Percentiles rank a stretch among this genome's conserved stretches.
These are phyloP conservation scores for Scopus umbretta DNA, from an alignment of 2,113 vertebrate genomes.

Conservation along the genomic window DNA sequence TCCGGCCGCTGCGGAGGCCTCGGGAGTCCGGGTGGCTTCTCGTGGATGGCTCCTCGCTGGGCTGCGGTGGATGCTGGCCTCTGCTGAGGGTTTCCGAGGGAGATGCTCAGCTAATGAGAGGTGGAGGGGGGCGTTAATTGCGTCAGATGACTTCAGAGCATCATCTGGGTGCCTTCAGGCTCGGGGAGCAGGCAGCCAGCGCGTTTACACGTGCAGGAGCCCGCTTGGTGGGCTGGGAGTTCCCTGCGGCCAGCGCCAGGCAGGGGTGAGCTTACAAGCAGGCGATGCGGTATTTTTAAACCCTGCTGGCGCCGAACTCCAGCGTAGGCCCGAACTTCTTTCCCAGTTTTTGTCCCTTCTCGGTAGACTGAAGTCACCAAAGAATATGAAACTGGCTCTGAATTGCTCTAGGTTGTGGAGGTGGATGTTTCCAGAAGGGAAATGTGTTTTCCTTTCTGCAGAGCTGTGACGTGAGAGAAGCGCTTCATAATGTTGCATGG, in stretches of 20 bases:
- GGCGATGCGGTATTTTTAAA: background rate
- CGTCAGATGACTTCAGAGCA: background rate
- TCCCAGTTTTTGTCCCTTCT: background rate
- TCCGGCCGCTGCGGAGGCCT: background rate
- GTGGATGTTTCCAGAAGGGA: background rate
- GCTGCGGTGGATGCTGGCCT: background rate
- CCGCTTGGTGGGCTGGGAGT: background rate
- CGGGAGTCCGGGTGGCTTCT: background rate
- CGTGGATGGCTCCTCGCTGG: background rate
- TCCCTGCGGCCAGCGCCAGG: background rate
- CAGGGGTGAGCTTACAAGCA: background rate
- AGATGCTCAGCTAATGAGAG: background rate
- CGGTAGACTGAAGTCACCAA: background rate
- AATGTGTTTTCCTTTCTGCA: background rate
- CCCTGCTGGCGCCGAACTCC: background rate
- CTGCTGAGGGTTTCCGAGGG: background rate
- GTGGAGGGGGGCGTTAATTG: background rate
- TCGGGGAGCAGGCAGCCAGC: background rate
- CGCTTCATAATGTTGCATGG: rapidly evolving
- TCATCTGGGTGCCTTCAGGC: background rate
- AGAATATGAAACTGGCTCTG: background rate
- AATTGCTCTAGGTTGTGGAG: background rate
- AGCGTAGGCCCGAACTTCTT: background rate
- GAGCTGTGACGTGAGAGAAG: background rate
- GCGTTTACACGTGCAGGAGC: rapidly evolving